A percentile compares a stretch with the other conserved stretches of the same genome.
Conservation (phyloP, 2,888 invertebrate genomes). For the Lycocerus yunnanus region DNA sequence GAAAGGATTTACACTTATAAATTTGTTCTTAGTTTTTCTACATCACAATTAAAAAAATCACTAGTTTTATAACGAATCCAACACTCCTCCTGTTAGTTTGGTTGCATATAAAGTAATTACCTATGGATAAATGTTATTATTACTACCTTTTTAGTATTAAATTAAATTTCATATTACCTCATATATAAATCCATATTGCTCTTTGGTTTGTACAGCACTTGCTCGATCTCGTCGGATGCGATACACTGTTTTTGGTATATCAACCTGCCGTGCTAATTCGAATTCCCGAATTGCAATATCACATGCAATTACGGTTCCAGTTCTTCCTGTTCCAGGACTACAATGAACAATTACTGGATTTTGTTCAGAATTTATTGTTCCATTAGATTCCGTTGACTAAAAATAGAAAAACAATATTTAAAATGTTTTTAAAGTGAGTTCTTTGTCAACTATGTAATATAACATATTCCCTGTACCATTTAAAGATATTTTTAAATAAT, state of each 20-base stretch:
- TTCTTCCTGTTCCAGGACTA: constrained; percentile 89
- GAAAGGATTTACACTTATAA: neutral
- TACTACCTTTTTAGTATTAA: neutral
- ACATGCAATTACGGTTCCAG: constrained; percentile 84
- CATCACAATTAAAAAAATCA: constrained; percentile 22
- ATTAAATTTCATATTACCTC: constrained; percentile 63
- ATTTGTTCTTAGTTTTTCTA: neutral
- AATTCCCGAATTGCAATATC: constrained; percentile 88
- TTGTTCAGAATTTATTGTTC: constrained; percentile 50
- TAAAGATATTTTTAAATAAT: too few relatives aligned
- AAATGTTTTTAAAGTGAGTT: too few relatives aligned
- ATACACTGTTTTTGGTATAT: constrained; percentile 85
- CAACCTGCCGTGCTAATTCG: constrained; percentile 78
- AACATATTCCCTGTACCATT: too few relatives aligned
- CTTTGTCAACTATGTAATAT: too few relatives aligned
- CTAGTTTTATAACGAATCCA: constrained; percentile 60
- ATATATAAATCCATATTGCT: constrained; percentile 92
- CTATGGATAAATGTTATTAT: constrained; percentile 58
- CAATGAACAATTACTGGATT: constrained; percentile 83
- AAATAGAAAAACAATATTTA: neutral
- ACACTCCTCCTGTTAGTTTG: constrained; percentile 75
- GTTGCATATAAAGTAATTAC: constrained; percentile 82
- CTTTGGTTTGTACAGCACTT: constrained; percentile 86
- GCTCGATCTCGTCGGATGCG: constrained; percentile 84
- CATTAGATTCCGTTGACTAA: constrained; percentile 28